Conservation (phyloP, 2,113 vertebrate genomes). For the Atrichornis clamosus region DNA sequence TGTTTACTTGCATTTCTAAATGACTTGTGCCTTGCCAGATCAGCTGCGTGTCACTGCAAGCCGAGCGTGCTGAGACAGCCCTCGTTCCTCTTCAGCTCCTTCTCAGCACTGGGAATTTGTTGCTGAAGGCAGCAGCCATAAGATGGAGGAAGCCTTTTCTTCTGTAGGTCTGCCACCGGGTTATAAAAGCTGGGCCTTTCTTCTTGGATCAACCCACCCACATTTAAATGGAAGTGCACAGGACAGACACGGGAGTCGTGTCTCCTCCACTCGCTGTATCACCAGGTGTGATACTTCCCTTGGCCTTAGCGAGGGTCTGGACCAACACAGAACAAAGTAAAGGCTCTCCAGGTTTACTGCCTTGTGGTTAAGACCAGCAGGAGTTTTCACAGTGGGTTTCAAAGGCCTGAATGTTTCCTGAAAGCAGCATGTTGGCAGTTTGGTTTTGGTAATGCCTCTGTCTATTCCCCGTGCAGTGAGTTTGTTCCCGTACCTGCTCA, state of each 20-base stretch:
- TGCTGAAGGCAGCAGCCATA: background rate
- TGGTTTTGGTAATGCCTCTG: background rate
- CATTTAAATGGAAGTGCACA: background rate
- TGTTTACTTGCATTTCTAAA: conserved; percentile 64
- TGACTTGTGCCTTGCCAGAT: conserved; percentile 56
- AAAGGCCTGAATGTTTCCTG: background rate
- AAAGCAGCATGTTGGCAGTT: background rate
- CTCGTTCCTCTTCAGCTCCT: background rate
- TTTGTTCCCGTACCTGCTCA: background rate
- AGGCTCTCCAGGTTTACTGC: background rate
- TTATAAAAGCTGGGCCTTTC: background rate
- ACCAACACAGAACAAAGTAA: background rate
- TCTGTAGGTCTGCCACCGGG: background rate
- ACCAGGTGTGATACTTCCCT: background rate
- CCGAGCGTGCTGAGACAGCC: background rate
- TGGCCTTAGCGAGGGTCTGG: background rate
- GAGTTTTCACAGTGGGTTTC: background rate
- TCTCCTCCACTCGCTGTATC: background rate
- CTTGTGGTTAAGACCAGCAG: background rate
- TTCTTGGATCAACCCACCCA: background rate
- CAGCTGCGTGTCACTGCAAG: conserved; percentile 46
- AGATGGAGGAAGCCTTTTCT: background rate
- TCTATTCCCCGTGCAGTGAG: background rate
- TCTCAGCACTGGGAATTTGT: background rate
- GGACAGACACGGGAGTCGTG: background rate